A percentile compares a stretch with the other conserved stretches of the same genome.
Evolutionary conservation across 1,140 invertebrate genomes (phyloP).

Genomic region (Cryptotermes secundus): DNA sequence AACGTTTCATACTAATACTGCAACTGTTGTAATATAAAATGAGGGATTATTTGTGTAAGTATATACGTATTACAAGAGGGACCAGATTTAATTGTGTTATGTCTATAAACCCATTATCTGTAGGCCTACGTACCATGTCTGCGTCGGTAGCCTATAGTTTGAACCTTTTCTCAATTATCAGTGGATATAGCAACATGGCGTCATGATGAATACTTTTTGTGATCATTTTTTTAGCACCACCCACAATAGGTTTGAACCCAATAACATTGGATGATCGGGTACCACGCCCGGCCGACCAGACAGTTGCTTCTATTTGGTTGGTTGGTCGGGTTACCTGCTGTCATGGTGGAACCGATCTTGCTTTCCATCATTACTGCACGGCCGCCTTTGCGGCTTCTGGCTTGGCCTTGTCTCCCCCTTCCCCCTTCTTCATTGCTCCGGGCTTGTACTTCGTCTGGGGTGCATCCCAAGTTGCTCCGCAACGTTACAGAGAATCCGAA

Average conservation of each 20-base stretch:
- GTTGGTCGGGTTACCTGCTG: neutral
- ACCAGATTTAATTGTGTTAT: too few relatives aligned
- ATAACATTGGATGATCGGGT: constrained; percentile 16
- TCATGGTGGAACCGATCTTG: neutral
- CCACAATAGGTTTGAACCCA: constrained; percentile 14
- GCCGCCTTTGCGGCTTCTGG: constrained; percentile 1
- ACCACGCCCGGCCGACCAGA: neutral
- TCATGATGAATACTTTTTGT: neutral
- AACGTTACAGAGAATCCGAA: too few relatives aligned
- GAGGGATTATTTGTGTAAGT: too few relatives aligned
- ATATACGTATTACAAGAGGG: too few relatives aligned
- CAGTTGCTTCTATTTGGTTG: constrained; percentile 9
- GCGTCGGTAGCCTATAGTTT: neutral
- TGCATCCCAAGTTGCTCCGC: too few relatives aligned
- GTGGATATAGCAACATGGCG: neutral
- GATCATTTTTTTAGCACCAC: neutral
- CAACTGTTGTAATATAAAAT: too few relatives aligned
- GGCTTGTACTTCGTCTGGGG: too few relatives aligned
- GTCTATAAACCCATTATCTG: too few relatives aligned
- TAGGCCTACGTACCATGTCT: too few relatives aligned
- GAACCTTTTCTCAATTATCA: neutral
- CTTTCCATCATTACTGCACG: neutral
- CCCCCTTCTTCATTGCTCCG: neutral
- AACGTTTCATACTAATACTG: too few relatives aligned
- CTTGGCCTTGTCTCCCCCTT: neutral